Percentiles rank a stretch among this genome's conserved stretches.
Conservation (phyloP, 2,888 invertebrate species). For the Cistogaster globosa region DNA sequence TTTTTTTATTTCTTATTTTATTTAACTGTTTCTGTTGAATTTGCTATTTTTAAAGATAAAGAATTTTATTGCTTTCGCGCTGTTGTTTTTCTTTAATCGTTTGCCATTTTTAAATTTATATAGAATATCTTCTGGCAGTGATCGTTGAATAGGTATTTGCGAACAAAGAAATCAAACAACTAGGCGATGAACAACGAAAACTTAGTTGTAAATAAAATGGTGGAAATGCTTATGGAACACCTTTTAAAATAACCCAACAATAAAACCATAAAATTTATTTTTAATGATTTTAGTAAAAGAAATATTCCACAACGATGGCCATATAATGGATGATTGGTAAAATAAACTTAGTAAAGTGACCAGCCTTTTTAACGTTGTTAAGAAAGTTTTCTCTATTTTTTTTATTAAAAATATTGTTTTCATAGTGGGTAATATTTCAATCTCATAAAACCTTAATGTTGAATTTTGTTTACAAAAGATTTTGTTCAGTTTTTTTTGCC, state of each 20-base stretch:
- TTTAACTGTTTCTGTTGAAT: conserved; percentile 19
- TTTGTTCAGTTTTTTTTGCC: no score
- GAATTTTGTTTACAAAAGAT: no score
- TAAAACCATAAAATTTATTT: conserved; percentile 35
- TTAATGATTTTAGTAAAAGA: conserved; percentile 30
- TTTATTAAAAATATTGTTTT: not conserved
- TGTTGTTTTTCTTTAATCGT: conserved; percentile 34
- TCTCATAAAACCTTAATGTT: no score
- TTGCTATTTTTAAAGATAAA: conserved; percentile 38
- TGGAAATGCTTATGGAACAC: conserved; percentile 24
- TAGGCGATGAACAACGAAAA: not conserved
- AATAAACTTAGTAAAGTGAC: conserved; percentile 3
- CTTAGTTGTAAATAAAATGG: conserved; percentile 40
- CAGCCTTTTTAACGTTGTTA: not conserved
- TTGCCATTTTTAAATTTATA: conserved; percentile 48
- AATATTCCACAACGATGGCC: not conserved
- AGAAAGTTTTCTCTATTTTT: not conserved
- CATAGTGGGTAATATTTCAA: no score
- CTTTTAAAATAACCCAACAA: conserved; percentile 19
- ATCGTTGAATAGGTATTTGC: conserved; percentile 11
- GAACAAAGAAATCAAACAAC: conserved; percentile 24
- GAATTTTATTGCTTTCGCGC: conserved; percentile 40
- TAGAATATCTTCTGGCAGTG: conserved; percentile 48
- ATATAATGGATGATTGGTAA: conserved; percentile 6
- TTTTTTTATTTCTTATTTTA: conserved; percentile 11